phyloP scores from a whole-genome alignment of 2,797 vertebrate species.

The Chaetophractus vellerosus region DNA sequence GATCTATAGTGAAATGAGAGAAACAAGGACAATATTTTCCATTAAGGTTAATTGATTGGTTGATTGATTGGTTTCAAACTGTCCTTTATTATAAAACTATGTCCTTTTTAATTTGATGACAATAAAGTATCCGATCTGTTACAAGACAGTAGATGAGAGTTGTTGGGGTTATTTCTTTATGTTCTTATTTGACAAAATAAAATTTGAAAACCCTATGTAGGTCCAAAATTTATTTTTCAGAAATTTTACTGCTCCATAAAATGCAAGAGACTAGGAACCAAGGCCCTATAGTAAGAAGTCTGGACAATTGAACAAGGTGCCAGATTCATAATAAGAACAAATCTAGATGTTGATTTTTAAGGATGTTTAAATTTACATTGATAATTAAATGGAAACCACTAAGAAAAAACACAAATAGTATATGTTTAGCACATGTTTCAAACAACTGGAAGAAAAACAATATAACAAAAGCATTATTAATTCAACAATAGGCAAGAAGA shows the following conservation, averaged over 20 bases:
- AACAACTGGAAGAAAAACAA: not conserved
- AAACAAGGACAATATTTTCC: not conserved
- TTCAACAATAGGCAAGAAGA: not conserved
- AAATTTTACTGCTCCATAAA: slow-evolving; percentile 19
- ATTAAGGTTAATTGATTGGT: not conserved
- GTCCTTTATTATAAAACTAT: not conserved
- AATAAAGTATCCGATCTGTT: not conserved
- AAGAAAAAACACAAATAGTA: not conserved
- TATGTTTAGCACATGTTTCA: not conserved
- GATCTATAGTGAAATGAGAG: not conserved
- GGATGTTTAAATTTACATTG: not conserved
- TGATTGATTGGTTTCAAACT: not conserved
- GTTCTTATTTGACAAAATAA: slow-evolving; percentile 42
- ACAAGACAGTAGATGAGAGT: not conserved
- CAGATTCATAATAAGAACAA: not conserved
- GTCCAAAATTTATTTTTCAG: slow-evolving; percentile 3
- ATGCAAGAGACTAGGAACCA: not conserved
- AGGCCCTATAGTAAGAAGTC: not conserved
- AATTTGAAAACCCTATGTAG: not conserved
- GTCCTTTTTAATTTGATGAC: not conserved
- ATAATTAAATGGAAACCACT: not conserved
- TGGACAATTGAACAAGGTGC: not conserved
- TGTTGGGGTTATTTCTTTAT: not conserved
- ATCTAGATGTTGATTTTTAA: not conserved
- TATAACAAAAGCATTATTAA: not conserved